Base-by-base conservation (phyloP, 1,140 invertebrate species). In the Halyomorpha halys region DNA sequence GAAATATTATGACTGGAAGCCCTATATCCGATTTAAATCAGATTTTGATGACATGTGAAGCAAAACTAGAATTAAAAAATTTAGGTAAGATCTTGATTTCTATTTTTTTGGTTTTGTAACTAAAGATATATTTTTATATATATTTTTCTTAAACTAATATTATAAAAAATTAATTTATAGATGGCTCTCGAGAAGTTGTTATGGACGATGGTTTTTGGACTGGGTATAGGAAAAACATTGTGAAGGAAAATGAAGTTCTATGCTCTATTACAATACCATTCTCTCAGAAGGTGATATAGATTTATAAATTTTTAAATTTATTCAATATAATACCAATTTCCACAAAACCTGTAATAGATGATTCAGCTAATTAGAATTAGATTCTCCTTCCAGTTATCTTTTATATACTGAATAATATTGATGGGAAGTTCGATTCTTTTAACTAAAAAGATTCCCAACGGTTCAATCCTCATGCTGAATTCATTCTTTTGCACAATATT, bases 11-110 rank as follows among this genome's bases (percentile, higher is more conserved):
- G 77, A 97, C 93, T 0, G 91, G 91, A n/a, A 95, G 92, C 76
- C 94, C 94, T 0, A 97, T 97, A 73, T 97, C 93, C 11, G 94
- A 98, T 78, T 79, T 97, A 71, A 94, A 94, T 77, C 94, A 94
- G 18, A 84, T 98, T 67, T 83, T 96, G 66, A 84, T 94, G 79
- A 90, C 93, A 15, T 83, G 84, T 63, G 79, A 81, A 65, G 75
- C 75, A 56, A 67, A 75, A 30, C 69, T 89, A 8, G 73, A 80
- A 39, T 73, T 87, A 0, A 74, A 77, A 27, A 81, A 78, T 65
- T 73, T 78, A 78, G 68, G 79, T 79, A 71, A 49, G 16, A 8
- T 14, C 6, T 49, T 49, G 2, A n/a, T 4, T 49, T 49, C n/a
- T 49, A 19, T 21, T 19, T 15, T 47, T 3, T 16, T 4, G 2